Base-by-base conservation (phyloP, 2,888 invertebrate genomes). In the Polydrusus tereticollis region DNA sequence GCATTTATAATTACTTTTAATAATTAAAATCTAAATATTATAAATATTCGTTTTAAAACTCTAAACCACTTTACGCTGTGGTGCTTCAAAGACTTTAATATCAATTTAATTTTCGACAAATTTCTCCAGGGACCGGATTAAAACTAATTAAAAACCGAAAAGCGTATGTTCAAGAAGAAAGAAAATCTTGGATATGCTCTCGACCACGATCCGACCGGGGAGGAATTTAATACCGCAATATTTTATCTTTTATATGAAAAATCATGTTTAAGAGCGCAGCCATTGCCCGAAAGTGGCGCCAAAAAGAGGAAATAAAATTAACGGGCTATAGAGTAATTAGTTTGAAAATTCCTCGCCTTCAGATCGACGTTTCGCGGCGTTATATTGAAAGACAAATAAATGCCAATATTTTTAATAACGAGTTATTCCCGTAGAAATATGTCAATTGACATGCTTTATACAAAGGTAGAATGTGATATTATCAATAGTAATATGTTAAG, bases 151-250 rank as follows among this genome's bases (percentile, higher is more conserved):
- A 69, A 69, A 69, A 69, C 62, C 63, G 14, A 63, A 66, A 66
- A 66, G 65, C 65, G 65, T 57, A 29, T 66, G 57, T 57, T 66
- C 21, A 21, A 43, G 43, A 66, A 55, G 65, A 66, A 66, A 66
- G 55, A 57, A 64, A 66, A 66, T 66, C 65, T 66, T 66, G 29
- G 55, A 50, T 63, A 26, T 52, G 64, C 52, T 41, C 50, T 66
- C 65, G 43, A 26, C 64, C 64, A 21, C 41, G 63, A 57, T 14
- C n/a, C 59, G 41, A 33, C 41, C 20, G 36, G 29, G 38, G 62
- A 62, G 62, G 69, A 63, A 69, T 69, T 69, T 69, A 63, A 69
- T 69, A 69, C 63, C 43, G 69, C 69, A 63, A 69, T 69, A 63
- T 69, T 69, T 69, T 69, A 69, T 69, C 69, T 62, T 69, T 63